These are phyloP conservation scores for Tonatia bakeri DNA, from an alignment of 2,113 vertebrate species.

Conservation along the genomic window DNA sequence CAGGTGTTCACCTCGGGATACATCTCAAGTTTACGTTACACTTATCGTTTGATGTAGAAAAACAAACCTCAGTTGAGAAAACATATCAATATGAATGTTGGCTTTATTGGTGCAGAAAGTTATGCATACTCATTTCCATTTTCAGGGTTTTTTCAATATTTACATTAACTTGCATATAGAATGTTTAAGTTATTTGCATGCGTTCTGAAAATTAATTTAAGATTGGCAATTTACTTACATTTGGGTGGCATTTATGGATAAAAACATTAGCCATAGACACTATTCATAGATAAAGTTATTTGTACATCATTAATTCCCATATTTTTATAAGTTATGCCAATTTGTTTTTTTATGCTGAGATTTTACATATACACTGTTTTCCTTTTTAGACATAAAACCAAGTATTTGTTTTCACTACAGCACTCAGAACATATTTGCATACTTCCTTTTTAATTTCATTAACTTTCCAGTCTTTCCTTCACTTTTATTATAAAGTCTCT, in stretches of 20 bases:
- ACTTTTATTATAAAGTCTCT: not conserved
- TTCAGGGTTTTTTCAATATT: slow-evolving; percentile 44
- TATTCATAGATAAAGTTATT: slow-evolving; percentile 54
- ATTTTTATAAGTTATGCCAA: slow-evolving; percentile 47
- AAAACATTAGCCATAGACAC: slow-evolving; percentile 54
- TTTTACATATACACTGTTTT: slow-evolving; percentile 35
- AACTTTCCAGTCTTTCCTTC: not conserved
- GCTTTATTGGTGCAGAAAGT: slow-evolving; percentile 31
- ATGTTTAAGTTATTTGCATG: slow-evolving; percentile 51
- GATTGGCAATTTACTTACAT: slow-evolving; percentile 50
- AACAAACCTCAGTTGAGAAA: slow-evolving; percentile 22
- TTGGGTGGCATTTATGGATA: slow-evolving; percentile 59
- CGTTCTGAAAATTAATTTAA: slow-evolving; percentile 63
- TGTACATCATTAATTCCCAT: slow-evolving; percentile 55
- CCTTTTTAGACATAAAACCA: slow-evolving; percentile 32
- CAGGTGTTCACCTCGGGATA: not conserved
- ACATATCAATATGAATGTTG: slow-evolving; percentile 6
- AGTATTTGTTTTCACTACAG: not conserved
- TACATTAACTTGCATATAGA: slow-evolving; percentile 46
- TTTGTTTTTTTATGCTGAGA: slow-evolving; percentile 44
- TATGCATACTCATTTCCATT: slow-evolving; percentile 43
- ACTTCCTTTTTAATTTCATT: not conserved
- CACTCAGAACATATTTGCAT: not conserved
- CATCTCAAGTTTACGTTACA: not conserved
- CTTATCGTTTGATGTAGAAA: slow-evolving; percentile 14